phyloP scores from a whole-genome alignment of 2,888 invertebrate genomes.

The Phymatocera aterrima region DNA sequence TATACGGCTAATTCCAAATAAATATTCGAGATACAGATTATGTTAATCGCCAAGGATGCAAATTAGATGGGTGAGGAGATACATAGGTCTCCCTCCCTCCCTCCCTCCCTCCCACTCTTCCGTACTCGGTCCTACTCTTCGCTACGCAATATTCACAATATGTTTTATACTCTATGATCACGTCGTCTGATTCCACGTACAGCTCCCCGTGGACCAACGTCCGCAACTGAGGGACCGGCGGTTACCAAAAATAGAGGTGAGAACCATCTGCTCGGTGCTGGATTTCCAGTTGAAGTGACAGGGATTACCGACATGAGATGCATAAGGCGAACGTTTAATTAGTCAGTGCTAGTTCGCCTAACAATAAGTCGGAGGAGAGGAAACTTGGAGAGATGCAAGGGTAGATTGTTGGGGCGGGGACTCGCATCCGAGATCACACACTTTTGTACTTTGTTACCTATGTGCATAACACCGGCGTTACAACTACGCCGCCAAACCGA shows the following conservation, averaged over 20 bases:
- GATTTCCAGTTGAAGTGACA: neutral
- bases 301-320: neutral
- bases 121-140: neutral
- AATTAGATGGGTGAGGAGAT: slow-evolving; percentile 66
- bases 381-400: slow-evolving; percentile 14
- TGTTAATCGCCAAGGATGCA: slow-evolving; percentile 73
- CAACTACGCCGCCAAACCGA: neutral
- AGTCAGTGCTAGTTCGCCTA: slow-evolving; percentile 8
- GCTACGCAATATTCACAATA: neutral
- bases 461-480: neutral
- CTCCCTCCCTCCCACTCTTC: neutral
- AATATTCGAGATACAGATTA: slow-evolving; percentile 74
- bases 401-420: neutral
- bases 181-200: too few relatives aligned
- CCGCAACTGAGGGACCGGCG: too few relatives aligned
- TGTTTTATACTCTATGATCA: neutral
- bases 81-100: slow-evolving; percentile 33
- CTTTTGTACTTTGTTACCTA: neutral
- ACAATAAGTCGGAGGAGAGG: neutral
- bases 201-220: too few relatives aligned
- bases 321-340: neutral
- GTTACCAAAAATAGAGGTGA: neutral
- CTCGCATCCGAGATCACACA: slow-evolving; percentile 17
- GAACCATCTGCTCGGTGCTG: neutral
- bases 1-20: slow-evolving; percentile 72